phyloP scores from a whole-genome alignment of 2,888 invertebrate species.

The Baronia brevicornis region DNA sequence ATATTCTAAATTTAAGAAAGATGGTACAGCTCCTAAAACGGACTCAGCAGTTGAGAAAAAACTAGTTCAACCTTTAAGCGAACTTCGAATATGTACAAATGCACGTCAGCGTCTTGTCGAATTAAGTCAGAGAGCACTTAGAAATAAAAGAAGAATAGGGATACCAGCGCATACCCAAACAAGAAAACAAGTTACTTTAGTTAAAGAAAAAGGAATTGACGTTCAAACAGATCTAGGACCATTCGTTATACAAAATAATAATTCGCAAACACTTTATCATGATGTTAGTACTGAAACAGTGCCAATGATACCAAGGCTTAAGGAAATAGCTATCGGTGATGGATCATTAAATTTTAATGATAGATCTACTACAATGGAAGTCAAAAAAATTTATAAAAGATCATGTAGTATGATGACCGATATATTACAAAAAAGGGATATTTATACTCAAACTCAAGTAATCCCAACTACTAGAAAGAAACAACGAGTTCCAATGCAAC shows the following conservation, averaged over 20 bases:
- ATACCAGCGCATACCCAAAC: slow-evolving; percentile 77
- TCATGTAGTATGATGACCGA: slow-evolving; percentile 63
- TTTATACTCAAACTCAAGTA: slow-evolving; percentile 49
- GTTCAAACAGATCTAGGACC: slow-evolving; percentile 69
- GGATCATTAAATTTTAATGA: slow-evolving; percentile 45
- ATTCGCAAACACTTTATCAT: slow-evolving; percentile 37
- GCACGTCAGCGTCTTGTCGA: slow-evolving; percentile 76
- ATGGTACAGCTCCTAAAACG: slow-evolving; percentile 59
- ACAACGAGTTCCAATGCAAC: slow-evolving; percentile 31
- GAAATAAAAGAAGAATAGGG: slow-evolving; percentile 65
- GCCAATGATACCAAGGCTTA: slow-evolving; percentile 62
- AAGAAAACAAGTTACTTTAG: slow-evolving; percentile 57
- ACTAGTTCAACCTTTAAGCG: slow-evolving; percentile 62
- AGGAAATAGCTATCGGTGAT: slow-evolving; percentile 58
- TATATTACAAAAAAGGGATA: slow-evolving; percentile 34
- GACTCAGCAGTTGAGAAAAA: slow-evolving; percentile 56
- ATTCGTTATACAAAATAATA: slow-evolving; percentile 42
- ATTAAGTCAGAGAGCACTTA: slow-evolving; percentile 74
- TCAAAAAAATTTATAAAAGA: slow-evolving; percentile 34
- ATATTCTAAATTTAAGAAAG: slow-evolving; percentile 76
- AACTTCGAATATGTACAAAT: slow-evolving; percentile 74
- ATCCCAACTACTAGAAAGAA: slow-evolving; percentile 50
- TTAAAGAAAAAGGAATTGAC: slow-evolving; percentile 76
- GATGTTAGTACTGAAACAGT: slow-evolving; percentile 59
- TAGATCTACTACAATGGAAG: slow-evolving; percentile 48